Conservation (phyloP, 1,140 invertebrate species). For the Rhagoletis zephyria region DNA sequence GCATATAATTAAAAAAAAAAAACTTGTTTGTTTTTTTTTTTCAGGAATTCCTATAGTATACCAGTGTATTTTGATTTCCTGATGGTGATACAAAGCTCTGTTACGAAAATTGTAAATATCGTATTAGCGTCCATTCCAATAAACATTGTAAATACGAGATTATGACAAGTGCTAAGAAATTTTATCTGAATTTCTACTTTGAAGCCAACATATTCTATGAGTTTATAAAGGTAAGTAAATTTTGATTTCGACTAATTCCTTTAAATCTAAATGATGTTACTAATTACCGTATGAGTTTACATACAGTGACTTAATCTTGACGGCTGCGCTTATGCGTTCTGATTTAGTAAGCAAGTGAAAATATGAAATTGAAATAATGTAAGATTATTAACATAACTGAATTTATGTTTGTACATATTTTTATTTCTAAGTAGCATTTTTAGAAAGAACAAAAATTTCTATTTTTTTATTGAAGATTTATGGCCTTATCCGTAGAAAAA, state of each 20-base stretch:
- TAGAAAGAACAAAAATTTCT: no score
- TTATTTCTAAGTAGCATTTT: no score
- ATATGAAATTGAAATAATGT: not conserved
- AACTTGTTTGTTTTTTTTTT: not conserved
- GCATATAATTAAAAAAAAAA: not conserved
- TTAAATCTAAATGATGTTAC: constrained; percentile 58
- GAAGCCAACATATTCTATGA: not conserved
- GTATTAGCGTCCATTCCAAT: constrained; percentile 15
- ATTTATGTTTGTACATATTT: no score
- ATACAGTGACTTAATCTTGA: constrained; percentile 57
- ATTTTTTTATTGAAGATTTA: no score
- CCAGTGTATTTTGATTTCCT: not conserved
- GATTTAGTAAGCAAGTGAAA: constrained; percentile 36
- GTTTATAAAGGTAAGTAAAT: not conserved
- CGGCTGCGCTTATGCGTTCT: constrained; percentile 61
- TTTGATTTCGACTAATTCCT: not conserved
- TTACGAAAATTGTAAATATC: not conserved
- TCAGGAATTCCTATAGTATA: not conserved
- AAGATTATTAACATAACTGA: no score
- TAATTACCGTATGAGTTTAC: constrained; percentile 63
- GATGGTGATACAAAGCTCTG: not conserved
- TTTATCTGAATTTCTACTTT: not conserved
- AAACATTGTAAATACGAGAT: not conserved
- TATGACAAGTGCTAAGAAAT: not conserved
- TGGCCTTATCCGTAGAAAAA: no score